These are phyloP conservation scores for Eupithecia tripunctaria DNA, from an alignment of 2,888 invertebrate genomes.

Conservation along the genomic window DNA sequence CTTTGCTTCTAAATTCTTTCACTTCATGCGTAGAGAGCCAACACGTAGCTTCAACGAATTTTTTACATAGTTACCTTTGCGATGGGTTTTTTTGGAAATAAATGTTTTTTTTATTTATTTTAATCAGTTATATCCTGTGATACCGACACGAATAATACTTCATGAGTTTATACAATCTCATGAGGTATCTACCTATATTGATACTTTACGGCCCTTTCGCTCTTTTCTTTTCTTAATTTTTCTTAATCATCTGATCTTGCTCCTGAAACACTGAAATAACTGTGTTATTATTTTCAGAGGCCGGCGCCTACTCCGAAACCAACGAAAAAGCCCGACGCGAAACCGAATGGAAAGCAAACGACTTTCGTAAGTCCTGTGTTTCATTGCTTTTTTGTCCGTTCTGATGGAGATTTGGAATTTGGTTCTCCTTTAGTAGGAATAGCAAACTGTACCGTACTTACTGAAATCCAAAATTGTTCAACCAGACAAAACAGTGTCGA, in stretches of 20 bases:
- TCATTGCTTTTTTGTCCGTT: neutral
- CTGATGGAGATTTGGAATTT: neutral
- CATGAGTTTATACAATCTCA: no score
- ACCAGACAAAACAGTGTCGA: no score
- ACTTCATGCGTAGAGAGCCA: neutral
- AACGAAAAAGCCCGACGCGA: slow-evolving; percentile 64
- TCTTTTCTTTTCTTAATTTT: no score
- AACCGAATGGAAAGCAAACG: slow-evolving; percentile 75
- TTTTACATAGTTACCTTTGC: neutral
- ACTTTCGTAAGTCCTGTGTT: slow-evolving; percentile 73
- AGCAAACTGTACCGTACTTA: neutral
- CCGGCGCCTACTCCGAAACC: slow-evolving; percentile 75
- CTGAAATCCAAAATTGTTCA: neutral
- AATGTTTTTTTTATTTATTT: no score
- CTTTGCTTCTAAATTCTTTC: neutral
- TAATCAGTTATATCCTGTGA: no score
- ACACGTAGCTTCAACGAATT: neutral
- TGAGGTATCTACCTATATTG: no score
- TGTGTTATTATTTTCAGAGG: slow-evolving; percentile 54
- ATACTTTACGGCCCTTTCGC: neutral
- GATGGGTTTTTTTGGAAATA: neutral
- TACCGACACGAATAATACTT: no score
- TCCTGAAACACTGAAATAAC: neutral
- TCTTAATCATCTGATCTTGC: neutral
- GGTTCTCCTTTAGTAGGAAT: neutral